Evolutionary conservation across 2,888 invertebrate species (phyloP).

Genomic region (Drosophila sordidula): DNA sequence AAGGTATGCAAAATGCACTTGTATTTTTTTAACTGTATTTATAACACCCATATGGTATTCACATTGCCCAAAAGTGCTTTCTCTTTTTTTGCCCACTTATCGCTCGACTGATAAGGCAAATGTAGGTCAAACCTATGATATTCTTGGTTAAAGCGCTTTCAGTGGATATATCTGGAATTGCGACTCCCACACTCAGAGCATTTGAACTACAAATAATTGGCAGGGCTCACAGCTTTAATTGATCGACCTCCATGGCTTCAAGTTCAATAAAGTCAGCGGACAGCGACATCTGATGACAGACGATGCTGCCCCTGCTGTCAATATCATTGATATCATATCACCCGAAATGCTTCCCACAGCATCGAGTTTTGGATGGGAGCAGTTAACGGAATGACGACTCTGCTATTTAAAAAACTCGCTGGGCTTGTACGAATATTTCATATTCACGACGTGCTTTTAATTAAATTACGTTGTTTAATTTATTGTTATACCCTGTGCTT

Average conservation of each 20-base stretch:
- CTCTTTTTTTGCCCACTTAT: conserved; percentile 5
- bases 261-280: conserved; percentile 62
- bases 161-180: background rate
- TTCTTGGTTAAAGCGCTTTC: background rate
- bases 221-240: conserved; percentile 55
- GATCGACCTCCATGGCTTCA: conserved; percentile 65
- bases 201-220: conserved; percentile 23
- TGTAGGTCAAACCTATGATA: conserved; percentile 29
- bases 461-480: conserved; percentile 48
- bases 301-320: conserved; percentile 38
- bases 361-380: conserved; percentile 11
- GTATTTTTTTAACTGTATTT: too few species aligned
- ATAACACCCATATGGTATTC: too few species aligned
- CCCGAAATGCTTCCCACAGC: conserved; percentile 40
- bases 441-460: conserved; percentile 39
- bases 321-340: conserved; percentile 62
- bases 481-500: conserved; percentile 26
- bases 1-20: too few species aligned
- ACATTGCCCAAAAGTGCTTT: background rate
- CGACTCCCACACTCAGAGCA: conserved; percentile 25
- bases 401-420: conserved; percentile 31
- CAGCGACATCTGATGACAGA: conserved; percentile 25
- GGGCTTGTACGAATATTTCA: conserved; percentile 6
- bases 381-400: conserved; percentile 13
- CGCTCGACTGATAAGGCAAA: conserved; percentile 27